These are phyloP conservation scores for Pygathrix nemaeus DNA, from an alignment of 2,113 vertebrate genomes.

Conservation along the genomic window DNA sequence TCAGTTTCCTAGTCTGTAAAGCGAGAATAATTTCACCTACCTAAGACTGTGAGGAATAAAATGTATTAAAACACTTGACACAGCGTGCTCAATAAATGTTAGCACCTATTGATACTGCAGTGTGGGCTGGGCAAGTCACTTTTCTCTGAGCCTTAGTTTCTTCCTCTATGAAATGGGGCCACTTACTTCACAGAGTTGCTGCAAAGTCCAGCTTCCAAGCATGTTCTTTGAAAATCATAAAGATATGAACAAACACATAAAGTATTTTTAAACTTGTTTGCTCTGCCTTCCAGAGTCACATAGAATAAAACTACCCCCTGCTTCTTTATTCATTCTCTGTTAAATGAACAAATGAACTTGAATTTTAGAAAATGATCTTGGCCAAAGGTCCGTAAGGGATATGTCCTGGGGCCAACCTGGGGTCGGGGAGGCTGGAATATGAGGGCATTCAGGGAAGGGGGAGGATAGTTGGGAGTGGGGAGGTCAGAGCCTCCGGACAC, in stretches of 20 bases:
- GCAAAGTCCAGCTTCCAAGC: not conserved
- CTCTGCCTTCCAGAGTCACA: not conserved
- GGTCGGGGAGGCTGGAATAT: not conserved
- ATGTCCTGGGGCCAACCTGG: not conserved
- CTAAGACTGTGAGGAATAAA: not conserved
- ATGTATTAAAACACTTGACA: not conserved
- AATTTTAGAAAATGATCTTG: conserved; percentile 3
- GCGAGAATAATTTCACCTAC: not conserved
- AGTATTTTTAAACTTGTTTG: conserved; percentile 9
- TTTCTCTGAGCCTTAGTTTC: not conserved
- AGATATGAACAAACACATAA: not conserved
- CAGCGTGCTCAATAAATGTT: not conserved
- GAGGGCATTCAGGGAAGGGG: not conserved
- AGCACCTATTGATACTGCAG: not conserved
- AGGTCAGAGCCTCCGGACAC: not conserved
- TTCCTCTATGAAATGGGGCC: not conserved
- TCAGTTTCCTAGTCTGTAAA: not conserved
- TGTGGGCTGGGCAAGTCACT: not conserved
- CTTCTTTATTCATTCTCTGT: not conserved
- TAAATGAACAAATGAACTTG: conserved; percentile 1
- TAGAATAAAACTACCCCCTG: not conserved
- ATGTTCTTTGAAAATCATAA: not conserved
- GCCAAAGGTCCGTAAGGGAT: not conserved
- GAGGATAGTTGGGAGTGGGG: no score
- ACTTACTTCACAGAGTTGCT: not conserved